Base-by-base conservation (phyloP, 2,113 vertebrate species). In the Serilophus lunatus region DNA sequence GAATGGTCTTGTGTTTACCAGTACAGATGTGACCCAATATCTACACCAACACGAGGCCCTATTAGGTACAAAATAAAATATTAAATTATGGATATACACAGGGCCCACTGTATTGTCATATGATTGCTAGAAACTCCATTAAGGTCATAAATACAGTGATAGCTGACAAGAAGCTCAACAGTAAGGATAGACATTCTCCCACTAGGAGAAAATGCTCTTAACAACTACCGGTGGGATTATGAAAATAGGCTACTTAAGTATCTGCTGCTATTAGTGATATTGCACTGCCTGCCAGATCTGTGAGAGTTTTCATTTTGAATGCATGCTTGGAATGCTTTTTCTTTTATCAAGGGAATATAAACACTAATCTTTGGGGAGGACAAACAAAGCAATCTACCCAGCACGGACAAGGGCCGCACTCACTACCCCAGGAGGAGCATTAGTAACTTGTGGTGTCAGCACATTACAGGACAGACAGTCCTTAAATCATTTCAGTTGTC, bases 141-240 rank as follows among this genome's bases (percentile, higher is more conserved):
- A 96, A 77, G 84, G 90, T 95, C 96, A 96, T 95, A 97, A 97
- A 96, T 91, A 96, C 3, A 95, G 68, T 22, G 79, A 87, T 13
- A 91, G 74, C 40, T 92, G 79, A 96, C 94, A 95, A 94, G 78
- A 76, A 96, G 69, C 90, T 96, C 94, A 97, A 91, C 70, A 86
- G 57, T n/a, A 92, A 81, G 87, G 82, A 86, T 57, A 66, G 65
- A 83, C 91, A 35, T 77, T 95, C 86, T 95, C 84, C 86, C 86
- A 88, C 74, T 77, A 93, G 59, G 79, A 92, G 80, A 93, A 96
- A 97, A 86, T 47, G 68, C 85, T 96, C 91, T 94, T 94, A 96
- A 90, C 81, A 90, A 33, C 78, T 90, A 95, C 94, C 93, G 92
- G 86, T 64, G 95, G 96, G 94, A 96, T 94, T 96, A 97, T 79